Evolutionary conservation across 2,113 vertebrate genomes (phyloP).

Genomic region (Hippotragus niger): DNA sequence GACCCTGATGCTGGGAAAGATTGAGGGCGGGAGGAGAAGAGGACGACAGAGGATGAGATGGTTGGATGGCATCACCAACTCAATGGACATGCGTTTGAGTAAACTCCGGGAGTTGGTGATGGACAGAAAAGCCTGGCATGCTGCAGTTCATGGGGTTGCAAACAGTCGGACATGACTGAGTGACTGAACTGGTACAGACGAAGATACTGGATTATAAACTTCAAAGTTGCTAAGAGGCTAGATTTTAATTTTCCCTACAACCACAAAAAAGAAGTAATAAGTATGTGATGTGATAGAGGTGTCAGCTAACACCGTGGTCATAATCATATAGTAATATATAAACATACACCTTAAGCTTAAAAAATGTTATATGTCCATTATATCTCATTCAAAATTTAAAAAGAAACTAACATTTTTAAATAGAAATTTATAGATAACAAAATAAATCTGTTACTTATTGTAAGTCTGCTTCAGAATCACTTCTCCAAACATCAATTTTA

Average conservation of each 20-base stretch:
- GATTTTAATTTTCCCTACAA: background rate
- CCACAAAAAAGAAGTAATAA: background rate
- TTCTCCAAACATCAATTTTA: background rate
- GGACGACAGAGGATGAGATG: background rate
- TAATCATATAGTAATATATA: background rate
- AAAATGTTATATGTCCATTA: background rate
- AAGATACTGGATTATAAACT: background rate
- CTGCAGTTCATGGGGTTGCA: background rate
- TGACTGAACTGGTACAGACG: background rate
- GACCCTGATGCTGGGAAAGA: background rate
- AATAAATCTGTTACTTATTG: background rate
- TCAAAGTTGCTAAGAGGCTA: background rate
- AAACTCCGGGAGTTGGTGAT: background rate
- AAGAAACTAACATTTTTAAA: background rate
- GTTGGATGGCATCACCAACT: background rate
- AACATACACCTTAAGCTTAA: background rate
- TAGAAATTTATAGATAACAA: background rate
- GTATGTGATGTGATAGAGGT: background rate
- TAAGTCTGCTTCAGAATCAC: background rate
- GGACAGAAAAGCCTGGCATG: background rate
- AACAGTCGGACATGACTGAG: background rate
- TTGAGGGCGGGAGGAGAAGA: background rate
- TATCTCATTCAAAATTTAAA: background rate
- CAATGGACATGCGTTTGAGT: background rate
- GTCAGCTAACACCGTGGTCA: background rate